Evolutionary conservation across 2,888 invertebrate genomes (phyloP).

Genomic region (Metellina segmentata): DNA sequence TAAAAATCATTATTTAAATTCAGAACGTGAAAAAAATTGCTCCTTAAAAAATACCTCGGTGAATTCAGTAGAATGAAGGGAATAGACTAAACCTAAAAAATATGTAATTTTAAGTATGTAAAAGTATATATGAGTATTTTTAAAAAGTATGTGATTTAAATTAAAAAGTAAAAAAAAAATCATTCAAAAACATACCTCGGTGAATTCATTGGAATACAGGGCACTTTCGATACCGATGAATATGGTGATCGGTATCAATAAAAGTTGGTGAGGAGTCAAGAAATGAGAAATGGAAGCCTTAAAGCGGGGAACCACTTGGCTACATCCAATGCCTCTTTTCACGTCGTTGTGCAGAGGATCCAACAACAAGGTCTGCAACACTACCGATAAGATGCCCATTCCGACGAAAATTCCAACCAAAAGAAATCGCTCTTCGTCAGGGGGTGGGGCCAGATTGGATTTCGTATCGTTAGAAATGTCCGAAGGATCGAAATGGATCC

Average conservation of each 20-base stretch:
- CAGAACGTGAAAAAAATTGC: too few species aligned
- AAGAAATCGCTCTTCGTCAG: conserved; percentile 91
- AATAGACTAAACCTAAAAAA: too few species aligned
- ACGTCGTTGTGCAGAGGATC: conserved; percentile 87
- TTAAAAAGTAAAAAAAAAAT: neutral
- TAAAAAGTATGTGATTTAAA: too few species aligned
- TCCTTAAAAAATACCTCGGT: conserved; percentile 81
- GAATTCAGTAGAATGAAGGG: conserved; percentile 91
- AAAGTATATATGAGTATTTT: too few species aligned
- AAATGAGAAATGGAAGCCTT: conserved; percentile 92
- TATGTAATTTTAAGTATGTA: too few species aligned
- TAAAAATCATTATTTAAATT: too few species aligned
- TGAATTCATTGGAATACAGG: conserved; percentile 90
- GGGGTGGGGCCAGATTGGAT: conserved; percentile 88
- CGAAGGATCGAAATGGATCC: conserved; percentile 15
- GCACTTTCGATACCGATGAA: conserved; percentile 99
- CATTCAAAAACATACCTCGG: conserved; percentile 80
- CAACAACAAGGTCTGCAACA: conserved; percentile 92
- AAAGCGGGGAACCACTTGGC: conserved; percentile 82
- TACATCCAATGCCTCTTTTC: conserved; percentile 27
- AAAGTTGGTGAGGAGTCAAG: conserved; percentile 93
- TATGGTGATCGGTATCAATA: conserved; percentile 95
- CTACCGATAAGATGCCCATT: conserved; percentile 91
- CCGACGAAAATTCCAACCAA: conserved; percentile 93
- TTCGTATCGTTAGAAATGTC: conserved; percentile 71